These are phyloP conservation scores for Silurus meridionalis DNA, from an alignment of 2,113 vertebrate species.

Conservation along the genomic window DNA sequence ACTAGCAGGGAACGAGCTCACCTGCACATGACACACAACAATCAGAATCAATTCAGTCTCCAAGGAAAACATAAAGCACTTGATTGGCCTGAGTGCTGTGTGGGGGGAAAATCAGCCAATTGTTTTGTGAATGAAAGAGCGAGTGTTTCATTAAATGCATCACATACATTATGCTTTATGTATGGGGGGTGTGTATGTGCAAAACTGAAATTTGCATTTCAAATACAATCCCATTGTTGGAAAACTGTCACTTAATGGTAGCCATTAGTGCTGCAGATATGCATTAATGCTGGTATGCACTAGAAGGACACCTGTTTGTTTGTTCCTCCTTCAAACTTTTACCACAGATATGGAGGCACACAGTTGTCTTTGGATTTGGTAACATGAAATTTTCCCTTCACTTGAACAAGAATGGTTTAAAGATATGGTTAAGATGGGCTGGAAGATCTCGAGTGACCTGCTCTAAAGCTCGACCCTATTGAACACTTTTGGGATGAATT, in stretches of 20 bases:
- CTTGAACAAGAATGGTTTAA: no score
- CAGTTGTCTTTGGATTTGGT: no score
- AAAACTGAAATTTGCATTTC: background rate
- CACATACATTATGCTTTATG: background rate
- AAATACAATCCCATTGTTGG: background rate
- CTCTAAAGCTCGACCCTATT: no score
- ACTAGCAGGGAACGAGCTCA: background rate
- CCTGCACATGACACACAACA: background rate
- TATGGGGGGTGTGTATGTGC: background rate
- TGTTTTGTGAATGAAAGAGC: background rate
- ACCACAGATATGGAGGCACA: no score
- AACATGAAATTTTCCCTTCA: no score
- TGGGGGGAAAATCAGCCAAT: background rate
- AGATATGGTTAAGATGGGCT: no score
- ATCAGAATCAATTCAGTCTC: conserved; percentile 4
- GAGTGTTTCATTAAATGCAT: background rate
- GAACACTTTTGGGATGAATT: no score
- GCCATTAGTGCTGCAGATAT: background rate
- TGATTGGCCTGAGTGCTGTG: conserved; percentile 11
- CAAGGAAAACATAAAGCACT: background rate
- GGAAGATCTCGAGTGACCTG: no score
- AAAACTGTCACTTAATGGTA: background rate
- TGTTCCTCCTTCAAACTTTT: no score
- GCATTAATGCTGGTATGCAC: background rate
- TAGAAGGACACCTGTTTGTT: no score